Percentiles rank a stretch among this genome's conserved stretches.
Evolutionary conservation across 2,888 invertebrate species (phyloP).

Genomic region (Agrotis segetum): DNA sequence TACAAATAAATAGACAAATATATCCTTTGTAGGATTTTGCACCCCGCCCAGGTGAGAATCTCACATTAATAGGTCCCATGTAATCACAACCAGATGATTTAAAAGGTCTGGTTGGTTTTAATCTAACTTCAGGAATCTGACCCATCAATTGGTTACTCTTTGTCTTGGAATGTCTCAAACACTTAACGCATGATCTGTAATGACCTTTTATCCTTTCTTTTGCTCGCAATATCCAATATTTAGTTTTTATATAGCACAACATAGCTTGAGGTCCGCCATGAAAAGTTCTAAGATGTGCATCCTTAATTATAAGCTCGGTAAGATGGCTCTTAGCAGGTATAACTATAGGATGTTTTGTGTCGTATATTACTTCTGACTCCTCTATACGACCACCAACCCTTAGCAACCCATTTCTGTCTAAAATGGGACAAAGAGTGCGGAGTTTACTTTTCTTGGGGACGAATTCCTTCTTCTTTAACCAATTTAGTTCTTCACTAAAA

Average conservation of each 20-base stretch:
- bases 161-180: too few relatives aligned
- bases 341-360: neutral
- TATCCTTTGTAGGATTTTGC: neutral
- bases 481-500: neutral
- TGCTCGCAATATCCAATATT: too few relatives aligned
- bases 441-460: neutral
- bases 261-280: too few relatives aligned
- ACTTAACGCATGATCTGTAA: too few relatives aligned
- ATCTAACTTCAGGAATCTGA: neutral
- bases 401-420: neutral
- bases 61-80: neutral
- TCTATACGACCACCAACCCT: constrained; percentile 1
- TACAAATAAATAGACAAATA: neutral
- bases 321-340: neutral
- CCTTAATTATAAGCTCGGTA: constrained; percentile 2
- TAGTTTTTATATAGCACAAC: too few relatives aligned
- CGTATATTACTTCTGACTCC: neutral
- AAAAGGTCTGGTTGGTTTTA: neutral
- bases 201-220: too few relatives aligned
- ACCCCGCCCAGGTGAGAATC: neutral
- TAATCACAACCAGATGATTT: neutral
- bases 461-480: neutral
- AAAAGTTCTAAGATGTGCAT: neutral
- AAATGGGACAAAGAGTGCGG: neutral
- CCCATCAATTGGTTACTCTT: neutral